These are phyloP conservation scores for Dromococcyx pavoninus DNA, from an alignment of 2,797 vertebrate genomes.

Conservation along the genomic window DNA sequence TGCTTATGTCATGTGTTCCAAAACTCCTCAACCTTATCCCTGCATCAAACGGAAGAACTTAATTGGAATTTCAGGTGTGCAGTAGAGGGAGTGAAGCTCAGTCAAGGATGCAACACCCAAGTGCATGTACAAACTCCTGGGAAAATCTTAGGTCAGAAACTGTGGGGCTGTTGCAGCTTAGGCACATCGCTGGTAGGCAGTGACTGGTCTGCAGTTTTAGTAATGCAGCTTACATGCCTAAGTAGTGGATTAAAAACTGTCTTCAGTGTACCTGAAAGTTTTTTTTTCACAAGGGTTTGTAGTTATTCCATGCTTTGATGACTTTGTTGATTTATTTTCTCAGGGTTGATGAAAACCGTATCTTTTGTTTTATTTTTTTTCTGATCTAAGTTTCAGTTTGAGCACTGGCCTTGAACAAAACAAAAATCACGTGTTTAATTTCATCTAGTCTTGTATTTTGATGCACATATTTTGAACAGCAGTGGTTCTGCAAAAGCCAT, in stretches of 20 bases:
- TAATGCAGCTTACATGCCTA: not conserved
- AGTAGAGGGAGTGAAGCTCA: not conserved
- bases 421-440: not conserved
- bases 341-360: not conserved
- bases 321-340: not conserved
- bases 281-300: not conserved
- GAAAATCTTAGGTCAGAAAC: not conserved
- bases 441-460: not conserved
- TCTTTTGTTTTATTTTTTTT: not conserved
- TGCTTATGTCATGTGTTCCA: not conserved
- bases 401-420: not conserved
- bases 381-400: not conserved
- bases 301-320: not conserved
- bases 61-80: not conserved
- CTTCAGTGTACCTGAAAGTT: not conserved
- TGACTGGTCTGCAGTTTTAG: not conserved
- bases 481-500: not conserved
- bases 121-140: not conserved
- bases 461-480: not conserved
- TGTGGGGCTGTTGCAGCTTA: not conserved
- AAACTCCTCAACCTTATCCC: not conserved
- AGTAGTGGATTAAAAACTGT: not conserved
- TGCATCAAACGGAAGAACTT: not conserved
- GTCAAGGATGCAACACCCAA: not conserved
- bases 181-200: not conserved